Percentiles rank a stretch among this genome's conserved stretches.
phyloP scores from a whole-genome alignment of 2,888 invertebrate species.

The Apotomis betuletana region DNA sequence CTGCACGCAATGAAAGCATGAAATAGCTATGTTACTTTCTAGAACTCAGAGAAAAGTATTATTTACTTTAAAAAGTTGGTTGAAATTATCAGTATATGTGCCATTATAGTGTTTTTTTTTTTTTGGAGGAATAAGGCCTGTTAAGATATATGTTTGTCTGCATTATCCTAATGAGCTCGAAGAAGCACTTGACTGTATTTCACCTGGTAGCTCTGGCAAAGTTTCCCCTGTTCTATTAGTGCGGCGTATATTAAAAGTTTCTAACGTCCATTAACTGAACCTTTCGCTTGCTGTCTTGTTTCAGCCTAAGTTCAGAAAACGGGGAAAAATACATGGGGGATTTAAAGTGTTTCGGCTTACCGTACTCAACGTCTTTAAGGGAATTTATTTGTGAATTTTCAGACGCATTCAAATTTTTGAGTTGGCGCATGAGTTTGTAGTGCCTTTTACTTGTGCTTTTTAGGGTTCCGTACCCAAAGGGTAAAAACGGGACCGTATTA shows the following conservation, averaged over 20 bases:
- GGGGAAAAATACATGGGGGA: slow-evolving; percentile 27
- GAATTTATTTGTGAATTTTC: slow-evolving; percentile 22
- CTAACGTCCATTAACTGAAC: slow-evolving; percentile 66
- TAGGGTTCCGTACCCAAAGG: no score
- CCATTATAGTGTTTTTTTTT: no score
- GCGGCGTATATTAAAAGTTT: slow-evolving; percentile 70
- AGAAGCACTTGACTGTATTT: slow-evolving; percentile 37
- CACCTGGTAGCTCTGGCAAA: slow-evolving; percentile 45
- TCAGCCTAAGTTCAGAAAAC: slow-evolving; percentile 17
- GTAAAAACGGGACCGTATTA: no score
- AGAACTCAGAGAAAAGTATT: no score
- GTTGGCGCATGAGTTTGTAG: neutral
- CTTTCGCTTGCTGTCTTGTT: slow-evolving; percentile 50
- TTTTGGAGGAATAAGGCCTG: no score
- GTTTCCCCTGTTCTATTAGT: slow-evolving; percentile 66
- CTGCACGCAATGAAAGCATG: no score
- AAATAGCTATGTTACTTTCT: no score
- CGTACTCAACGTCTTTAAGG: slow-evolving; percentile 8
- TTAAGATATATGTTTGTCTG: neutral
- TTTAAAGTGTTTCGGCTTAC: slow-evolving; percentile 26
- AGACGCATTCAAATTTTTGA: slow-evolving; percentile 13
- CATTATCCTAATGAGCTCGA: neutral
- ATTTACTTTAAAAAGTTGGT: no score
- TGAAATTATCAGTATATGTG: no score
- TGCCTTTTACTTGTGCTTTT: neutral